These are phyloP conservation scores for Passer montanus DNA, from an alignment of 2,113 vertebrate genomes.

Conservation along the genomic window DNA sequence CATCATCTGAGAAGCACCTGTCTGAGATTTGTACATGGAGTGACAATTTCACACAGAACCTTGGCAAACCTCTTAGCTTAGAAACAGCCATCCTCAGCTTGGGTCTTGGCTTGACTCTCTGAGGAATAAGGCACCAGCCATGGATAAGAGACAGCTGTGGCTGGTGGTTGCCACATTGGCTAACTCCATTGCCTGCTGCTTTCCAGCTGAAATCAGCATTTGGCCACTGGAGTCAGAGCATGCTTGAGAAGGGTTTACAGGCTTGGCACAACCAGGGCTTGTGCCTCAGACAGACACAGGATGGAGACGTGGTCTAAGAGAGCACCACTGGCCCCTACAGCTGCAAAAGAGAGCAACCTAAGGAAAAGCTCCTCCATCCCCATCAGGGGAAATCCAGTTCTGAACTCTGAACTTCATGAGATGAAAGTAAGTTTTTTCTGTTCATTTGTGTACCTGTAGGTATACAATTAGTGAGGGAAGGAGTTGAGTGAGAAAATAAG, in stretches of 20 bases:
- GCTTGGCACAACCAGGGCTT: background rate
- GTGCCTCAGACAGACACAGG: background rate
- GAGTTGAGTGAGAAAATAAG: background rate
- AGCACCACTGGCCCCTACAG: rapidly evolving
- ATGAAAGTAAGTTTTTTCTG: background rate
- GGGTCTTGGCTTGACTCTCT: background rate
- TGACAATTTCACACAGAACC: background rate
- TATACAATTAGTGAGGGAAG: background rate
- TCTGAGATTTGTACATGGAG: background rate
- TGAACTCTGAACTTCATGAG: background rate
- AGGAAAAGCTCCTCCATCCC: background rate
- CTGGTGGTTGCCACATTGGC: background rate
- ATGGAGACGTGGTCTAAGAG: background rate
- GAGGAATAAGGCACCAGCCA: background rate
- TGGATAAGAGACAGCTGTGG: background rate
- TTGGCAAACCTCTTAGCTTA: background rate
- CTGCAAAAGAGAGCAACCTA: background rate
- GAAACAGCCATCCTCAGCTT: background rate
- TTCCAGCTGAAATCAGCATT: background rate
- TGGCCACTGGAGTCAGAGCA: background rate
- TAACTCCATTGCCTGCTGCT: background rate
- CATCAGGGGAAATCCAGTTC: background rate
- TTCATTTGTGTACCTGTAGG: background rate
- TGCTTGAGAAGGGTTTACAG: background rate
- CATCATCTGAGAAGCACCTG: background rate